Percentiles rank a stretch among this genome's conserved stretches.
phyloP scores from a whole-genome alignment of 2,888 invertebrate genomes.

The Sarcophaga rosellei region DNA sequence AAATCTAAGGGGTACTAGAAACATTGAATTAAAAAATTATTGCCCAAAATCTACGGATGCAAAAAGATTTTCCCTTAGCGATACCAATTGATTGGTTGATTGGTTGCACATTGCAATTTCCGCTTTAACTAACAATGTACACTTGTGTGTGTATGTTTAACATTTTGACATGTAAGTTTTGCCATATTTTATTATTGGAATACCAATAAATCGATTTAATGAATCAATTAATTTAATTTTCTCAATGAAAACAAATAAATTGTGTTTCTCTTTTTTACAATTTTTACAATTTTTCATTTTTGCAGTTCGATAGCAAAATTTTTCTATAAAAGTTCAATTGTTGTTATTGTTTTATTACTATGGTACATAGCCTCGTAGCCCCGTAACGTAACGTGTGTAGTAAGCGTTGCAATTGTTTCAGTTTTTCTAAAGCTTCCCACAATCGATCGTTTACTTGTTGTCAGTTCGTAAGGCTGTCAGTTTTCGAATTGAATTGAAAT shows the following conservation, averaged over 20 bases:
- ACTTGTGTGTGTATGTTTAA: not conserved
- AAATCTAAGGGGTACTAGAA: too few relatives aligned
- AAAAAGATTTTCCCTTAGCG: too few relatives aligned
- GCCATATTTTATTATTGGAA: not conserved
- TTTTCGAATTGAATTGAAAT: constrained; percentile 28
- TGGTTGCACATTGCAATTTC: not conserved
- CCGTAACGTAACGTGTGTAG: not conserved
- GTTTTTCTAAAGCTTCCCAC: constrained; percentile 69
- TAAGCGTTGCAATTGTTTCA: constrained; percentile 55
- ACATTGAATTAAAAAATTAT: too few relatives aligned
- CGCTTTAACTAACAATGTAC: not conserved
- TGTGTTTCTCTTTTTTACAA: not conserved
- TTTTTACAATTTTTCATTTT: not conserved
- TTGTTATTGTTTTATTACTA: not conserved
- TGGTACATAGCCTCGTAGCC: not conserved
- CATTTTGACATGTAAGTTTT: not conserved
- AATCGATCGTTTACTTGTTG: constrained; percentile 49
- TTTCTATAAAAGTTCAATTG: not conserved
- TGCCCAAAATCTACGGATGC: too few relatives aligned
- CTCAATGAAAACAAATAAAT: constrained; percentile 24
- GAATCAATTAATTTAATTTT: constrained; percentile 28
- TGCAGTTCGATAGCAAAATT: not conserved
- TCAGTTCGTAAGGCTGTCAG: constrained; percentile 15
- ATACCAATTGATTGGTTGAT: too few relatives aligned
- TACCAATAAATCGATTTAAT: not conserved